A percentile compares a stretch with the other conserved stretches of the same genome.
phyloP scores from a whole-genome alignment of 2,888 invertebrate genomes.

The Cremastinae sp. region DNA sequence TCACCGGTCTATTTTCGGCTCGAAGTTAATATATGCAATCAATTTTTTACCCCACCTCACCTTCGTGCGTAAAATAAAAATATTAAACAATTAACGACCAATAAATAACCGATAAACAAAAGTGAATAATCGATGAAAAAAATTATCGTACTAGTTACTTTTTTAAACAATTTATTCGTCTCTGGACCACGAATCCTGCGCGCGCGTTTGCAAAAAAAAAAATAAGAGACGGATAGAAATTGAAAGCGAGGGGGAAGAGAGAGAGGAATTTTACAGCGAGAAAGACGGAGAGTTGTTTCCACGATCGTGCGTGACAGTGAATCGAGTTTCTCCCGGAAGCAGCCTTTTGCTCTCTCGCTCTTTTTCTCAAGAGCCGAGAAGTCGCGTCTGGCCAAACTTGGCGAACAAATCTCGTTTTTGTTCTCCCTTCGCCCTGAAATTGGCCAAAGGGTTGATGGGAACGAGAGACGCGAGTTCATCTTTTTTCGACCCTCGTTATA shows the following conservation, averaged over 20 bases:
- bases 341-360: conserved; percentile 21
- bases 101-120: no score
- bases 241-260: conserved; percentile 28
- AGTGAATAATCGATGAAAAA: no score
- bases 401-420: conserved; percentile 54
- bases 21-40: neutral
- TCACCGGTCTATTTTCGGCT: neutral
- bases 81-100: neutral
- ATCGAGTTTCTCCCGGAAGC: conserved; percentile 64
- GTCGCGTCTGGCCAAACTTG: conserved; percentile 54
- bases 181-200: neutral
- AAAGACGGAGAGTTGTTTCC: conserved; percentile 53
- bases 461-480: neutral
- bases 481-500: no score
- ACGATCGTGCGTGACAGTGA: conserved; percentile 64
- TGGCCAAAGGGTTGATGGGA: conserved; percentile 5
- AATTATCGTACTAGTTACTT: no score
- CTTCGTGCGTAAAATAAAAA: neutral
- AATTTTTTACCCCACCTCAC: neutral
- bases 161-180: no score
- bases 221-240: conserved; percentile 31
- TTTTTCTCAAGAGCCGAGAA: conserved; percentile 32
- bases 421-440: conserved; percentile 20
- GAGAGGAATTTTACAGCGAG: conserved; percentile 48
- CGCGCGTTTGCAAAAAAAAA: conserved; percentile 17